A percentile compares a stretch with the other conserved stretches of the same genome.
phyloP scores from a whole-genome alignment of 2,113 vertebrate species.

The Catharus bicknelli region DNA sequence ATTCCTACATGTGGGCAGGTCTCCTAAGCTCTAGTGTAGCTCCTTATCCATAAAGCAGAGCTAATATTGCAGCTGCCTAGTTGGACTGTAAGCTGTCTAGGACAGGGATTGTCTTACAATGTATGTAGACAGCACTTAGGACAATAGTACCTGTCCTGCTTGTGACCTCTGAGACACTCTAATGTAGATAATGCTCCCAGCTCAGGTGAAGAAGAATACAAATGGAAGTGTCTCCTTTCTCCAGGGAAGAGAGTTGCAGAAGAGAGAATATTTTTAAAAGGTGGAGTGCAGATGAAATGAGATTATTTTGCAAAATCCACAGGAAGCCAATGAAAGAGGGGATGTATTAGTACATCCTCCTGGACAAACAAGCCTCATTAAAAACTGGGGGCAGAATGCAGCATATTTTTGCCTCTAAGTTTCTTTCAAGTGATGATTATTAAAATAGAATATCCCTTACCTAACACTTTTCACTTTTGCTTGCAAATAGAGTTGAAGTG shows the following conservation, averaged over 20 bases:
- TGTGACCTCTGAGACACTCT: neutral
- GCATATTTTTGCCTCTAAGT: neutral
- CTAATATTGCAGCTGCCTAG: neutral
- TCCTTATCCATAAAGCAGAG: neutral
- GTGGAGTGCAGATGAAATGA: neutral
- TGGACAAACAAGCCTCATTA: neutral
- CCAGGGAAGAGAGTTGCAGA: neutral
- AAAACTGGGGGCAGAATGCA: neutral
- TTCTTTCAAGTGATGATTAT: neutral
- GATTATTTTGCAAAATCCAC: neutral
- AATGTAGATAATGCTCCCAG: neutral
- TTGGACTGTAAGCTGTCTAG: conserved; percentile 8
- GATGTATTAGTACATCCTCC: neutral
- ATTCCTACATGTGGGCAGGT: neutral
- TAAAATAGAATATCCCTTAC: neutral
- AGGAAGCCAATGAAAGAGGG: neutral
- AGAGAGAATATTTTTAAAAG: neutral
- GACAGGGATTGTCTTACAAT: conserved; percentile 36
- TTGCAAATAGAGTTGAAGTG: neutral
- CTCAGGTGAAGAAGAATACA: neutral
- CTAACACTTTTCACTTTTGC: neutral
- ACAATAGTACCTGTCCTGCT: neutral
- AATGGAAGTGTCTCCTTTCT: conserved; percentile 20
- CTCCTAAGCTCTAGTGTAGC: neutral
- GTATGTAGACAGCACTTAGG: neutral